Evolutionary conservation across 92 coral and sea anemone species (phyloP), one percentile per base, ranked within the genome.

Genomic region (Siderastrea siderea): DNA sequence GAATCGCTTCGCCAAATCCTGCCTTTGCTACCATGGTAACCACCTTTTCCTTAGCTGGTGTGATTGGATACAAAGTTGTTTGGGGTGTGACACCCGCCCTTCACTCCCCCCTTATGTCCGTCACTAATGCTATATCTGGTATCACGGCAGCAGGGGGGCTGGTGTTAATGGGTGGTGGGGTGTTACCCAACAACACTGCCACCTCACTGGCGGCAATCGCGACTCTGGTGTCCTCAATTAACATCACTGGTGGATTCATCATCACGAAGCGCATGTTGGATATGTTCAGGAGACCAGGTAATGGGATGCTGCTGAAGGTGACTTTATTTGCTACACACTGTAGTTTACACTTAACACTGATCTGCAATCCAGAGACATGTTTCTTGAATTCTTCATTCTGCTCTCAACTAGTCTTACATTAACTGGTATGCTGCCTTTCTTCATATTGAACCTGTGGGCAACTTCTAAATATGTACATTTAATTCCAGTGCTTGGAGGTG

Each of bases 51-150:
- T 80, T 97, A 71, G 96, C 99, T 78, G 99, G 99, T n/a, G 98
- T 97, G 85, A 97, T 97, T 91, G 99, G 99, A 4, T 97, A 97
- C 94, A 97, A 97, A 74, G 99, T 97, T 26, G 99, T 97, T 44
- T 97, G 99, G 99, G 99, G 99, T 3, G 99, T 97, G 49, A 94
- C 97, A 0, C 99, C 99, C 45, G 91, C 99, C 58, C 98, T 97
- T 15, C 99, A 97, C 84, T 97, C 99, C 3, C 99, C 99, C n/a
- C 98, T 97, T 53, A 97, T 97, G 99, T 95, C 98, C 4, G 99
- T 97, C 47, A 97, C 99, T 74, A 97, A 97, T 89, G 99, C 99
- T 60, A 94, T 97, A 68, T 97, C 99, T 58, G 99, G 99, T 46
- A 97, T 97, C 83, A 97, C 99, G 4, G 99, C 99, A 1, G 99